Conservation (phyloP, 2,113 vertebrate genomes). For the Forbesichthys agassizii region DNA sequence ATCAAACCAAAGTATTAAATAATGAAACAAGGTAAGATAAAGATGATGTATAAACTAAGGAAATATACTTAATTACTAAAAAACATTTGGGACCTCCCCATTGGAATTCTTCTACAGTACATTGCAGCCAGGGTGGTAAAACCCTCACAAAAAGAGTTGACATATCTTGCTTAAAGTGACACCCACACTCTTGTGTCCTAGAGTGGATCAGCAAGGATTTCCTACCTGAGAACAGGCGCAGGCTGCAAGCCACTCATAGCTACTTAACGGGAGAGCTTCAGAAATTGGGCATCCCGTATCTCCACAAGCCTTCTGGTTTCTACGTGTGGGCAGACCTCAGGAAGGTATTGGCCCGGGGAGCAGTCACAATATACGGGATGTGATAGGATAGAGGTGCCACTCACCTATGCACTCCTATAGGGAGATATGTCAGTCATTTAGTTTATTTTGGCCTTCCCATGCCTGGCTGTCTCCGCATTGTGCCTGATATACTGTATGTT, state of each 20-base stretch:
- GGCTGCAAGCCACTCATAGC: constrained; percentile 83
- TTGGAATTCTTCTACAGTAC: no score
- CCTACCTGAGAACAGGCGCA: constrained; percentile 83
- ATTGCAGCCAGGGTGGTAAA: no score
- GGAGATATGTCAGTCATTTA: no score
- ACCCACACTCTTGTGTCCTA: constrained; percentile 47
- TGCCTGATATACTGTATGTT: background rate
- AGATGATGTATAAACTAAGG: no score
- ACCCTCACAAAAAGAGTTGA: no score
- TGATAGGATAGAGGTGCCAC: background rate
- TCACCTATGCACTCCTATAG: background rate
- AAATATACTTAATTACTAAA: no score
- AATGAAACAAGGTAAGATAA: no score
- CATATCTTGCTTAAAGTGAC: no score
- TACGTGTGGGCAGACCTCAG: constrained; percentile 93
- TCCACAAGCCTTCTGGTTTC: constrained; percentile 83
- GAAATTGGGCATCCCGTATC: constrained; percentile 82
- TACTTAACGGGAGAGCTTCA: constrained; percentile 84
- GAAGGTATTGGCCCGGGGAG: constrained; percentile 76
- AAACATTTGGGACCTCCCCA: no score
- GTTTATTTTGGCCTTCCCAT: no score
- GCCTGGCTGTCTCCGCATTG: no score
- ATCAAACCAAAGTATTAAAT: no score
- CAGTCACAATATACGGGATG: background rate
- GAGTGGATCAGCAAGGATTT: constrained; percentile 91